These are phyloP conservation scores for Dromius quadrimaculatus DNA, from an alignment of 2,888 invertebrate genomes.

Conservation along the genomic window DNA sequence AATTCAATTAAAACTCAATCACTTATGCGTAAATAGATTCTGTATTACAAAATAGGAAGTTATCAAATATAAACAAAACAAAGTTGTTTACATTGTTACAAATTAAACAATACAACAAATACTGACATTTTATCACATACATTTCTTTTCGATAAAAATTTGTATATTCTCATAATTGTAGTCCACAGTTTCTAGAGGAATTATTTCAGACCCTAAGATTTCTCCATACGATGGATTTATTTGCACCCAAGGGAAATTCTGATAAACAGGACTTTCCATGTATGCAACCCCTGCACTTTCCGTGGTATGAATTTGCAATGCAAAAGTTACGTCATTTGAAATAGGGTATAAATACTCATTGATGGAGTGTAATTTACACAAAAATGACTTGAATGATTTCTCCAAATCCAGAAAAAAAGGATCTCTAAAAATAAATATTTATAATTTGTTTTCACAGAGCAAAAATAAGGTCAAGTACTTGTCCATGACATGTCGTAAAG, in stretches of 20 bases:
- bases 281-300: slow-evolving; percentile 72
- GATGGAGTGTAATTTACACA: slow-evolving; percentile 70
- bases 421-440: slow-evolving; percentile 64
- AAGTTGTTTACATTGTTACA: slow-evolving; percentile 27
- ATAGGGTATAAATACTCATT: slow-evolving; percentile 65
- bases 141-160: slow-evolving; percentile 62
- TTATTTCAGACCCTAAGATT: slow-evolving; percentile 62
- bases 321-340: slow-evolving; percentile 71
- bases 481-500: slow-evolving; percentile 56
- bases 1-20: background rate
- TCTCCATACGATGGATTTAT: slow-evolving; percentile 59
- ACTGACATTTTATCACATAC: too few relatives aligned
- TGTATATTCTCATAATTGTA: slow-evolving; percentile 64
- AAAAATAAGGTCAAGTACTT: slow-evolving; percentile 59
- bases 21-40: background rate
- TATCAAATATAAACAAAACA: background rate
- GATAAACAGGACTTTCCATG: slow-evolving; percentile 69
- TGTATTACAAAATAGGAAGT: background rate
- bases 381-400: slow-evolving; percentile 73
- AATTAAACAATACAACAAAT: too few relatives aligned
- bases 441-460: background rate
- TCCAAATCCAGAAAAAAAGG: slow-evolving; percentile 74
- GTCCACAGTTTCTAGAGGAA: slow-evolving; percentile 67
- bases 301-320: slow-evolving; percentile 72
- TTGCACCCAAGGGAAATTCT: slow-evolving; percentile 69